phyloP scores from a whole-genome alignment of 2,113 vertebrate species.

The Phaethon lepturus region DNA sequence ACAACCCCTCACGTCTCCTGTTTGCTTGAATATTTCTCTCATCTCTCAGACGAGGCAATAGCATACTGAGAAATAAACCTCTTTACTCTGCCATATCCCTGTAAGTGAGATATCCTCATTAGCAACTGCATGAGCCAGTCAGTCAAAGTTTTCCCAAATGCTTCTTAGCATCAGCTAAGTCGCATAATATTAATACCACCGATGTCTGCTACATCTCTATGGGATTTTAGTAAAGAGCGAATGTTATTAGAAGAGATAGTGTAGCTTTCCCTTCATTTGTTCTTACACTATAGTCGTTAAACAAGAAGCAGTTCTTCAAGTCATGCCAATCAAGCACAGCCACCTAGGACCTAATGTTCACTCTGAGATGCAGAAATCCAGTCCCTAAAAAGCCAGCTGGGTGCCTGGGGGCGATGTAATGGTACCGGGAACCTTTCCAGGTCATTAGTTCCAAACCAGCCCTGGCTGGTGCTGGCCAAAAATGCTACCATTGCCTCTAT shows the following conservation, averaged over 20 bases:
- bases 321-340: neutral
- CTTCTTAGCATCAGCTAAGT: slow-evolving; percentile 70
- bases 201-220: slow-evolving; percentile 30
- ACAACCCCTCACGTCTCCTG: neutral
- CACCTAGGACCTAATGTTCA: neutral
- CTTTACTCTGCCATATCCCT: slow-evolving; percentile 28
- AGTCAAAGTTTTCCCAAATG: slow-evolving; percentile 70
- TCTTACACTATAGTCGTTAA: slow-evolving; percentile 5
- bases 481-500: neutral
- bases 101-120: slow-evolving; percentile 67
- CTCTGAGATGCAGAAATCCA: neutral
- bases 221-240: slow-evolving; percentile 49
- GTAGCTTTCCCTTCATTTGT: slow-evolving; percentile 56
- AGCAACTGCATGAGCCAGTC: slow-evolving; percentile 59
- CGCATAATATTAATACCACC: slow-evolving; percentile 63
- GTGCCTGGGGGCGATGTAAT: neutral
- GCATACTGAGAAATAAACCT: slow-evolving; percentile 48
- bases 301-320: slow-evolving; percentile 4
- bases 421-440: neutral
- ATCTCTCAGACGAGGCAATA: neutral
- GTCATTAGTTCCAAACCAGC: neutral
- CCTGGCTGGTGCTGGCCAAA: neutral
- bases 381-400: neutral
- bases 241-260: slow-evolving; percentile 53
- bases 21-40: neutral